Conservation (phyloP, 2,113 vertebrate species). For the Dipodomys stephensi region DNA sequence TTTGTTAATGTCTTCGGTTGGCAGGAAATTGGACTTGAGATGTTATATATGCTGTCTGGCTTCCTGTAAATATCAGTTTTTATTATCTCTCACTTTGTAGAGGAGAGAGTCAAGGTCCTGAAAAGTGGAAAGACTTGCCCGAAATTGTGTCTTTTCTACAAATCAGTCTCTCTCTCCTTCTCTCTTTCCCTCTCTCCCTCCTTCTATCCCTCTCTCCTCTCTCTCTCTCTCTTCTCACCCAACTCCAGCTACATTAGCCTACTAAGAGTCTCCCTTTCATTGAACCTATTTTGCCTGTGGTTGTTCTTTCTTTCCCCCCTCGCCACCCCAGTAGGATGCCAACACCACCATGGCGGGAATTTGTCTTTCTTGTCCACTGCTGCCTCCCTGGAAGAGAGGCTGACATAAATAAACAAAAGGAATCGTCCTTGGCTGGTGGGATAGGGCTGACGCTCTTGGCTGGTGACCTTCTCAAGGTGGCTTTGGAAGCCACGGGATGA, state of each 20-base stretch:
- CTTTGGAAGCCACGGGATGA: not conserved
- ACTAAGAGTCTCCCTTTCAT: not conserved
- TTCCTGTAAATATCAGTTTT: not conserved
- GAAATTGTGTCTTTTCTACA: not conserved
- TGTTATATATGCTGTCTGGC: not conserved
- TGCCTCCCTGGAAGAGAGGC: not conserved
- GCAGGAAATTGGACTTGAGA: not conserved
- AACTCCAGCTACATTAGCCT: not conserved
- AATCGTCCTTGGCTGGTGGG: not conserved
- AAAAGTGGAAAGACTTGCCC: not conserved
- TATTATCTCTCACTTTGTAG: constrained; percentile 5
- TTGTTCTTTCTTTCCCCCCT: not conserved
- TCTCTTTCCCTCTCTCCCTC: not conserved
- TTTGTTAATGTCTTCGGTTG: not conserved
- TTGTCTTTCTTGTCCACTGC: not conserved
- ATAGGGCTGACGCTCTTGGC: not conserved
- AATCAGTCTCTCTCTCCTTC: not conserved
- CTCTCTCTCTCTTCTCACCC: not conserved
- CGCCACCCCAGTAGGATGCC: not conserved
- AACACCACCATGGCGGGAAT: not conserved
- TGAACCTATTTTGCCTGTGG: not conserved
- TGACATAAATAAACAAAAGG: not conserved
- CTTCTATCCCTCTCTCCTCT: not conserved
- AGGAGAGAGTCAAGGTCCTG: not conserved
- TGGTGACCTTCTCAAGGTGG: not conserved